These are phyloP conservation scores for Diplazon laetatorius DNA, from an alignment of 2,888 invertebrate species.

Conservation along the genomic window DNA sequence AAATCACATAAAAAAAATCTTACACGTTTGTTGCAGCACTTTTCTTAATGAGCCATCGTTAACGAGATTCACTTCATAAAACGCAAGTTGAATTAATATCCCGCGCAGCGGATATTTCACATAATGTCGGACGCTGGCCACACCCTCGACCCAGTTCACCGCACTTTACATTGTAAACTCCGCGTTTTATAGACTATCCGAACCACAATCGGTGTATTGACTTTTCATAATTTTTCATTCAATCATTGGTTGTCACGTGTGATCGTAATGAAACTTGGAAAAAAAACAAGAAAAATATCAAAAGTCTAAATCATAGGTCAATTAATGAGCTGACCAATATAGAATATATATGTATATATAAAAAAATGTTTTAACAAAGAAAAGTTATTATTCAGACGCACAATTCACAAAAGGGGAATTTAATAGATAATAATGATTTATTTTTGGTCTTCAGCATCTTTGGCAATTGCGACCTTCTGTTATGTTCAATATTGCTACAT, in stretches of 20 bases:
- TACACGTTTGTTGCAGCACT: background rate
- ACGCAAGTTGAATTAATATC: slow-evolving; percentile 23
- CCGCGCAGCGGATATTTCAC: background rate
- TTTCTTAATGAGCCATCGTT: slow-evolving; percentile 37
- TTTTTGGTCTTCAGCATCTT: no score
- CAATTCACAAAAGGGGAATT: no score
- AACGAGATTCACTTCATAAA: slow-evolving; percentile 21
- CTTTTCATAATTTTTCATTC: background rate
- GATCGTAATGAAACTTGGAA: no score
- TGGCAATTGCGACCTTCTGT: no score
- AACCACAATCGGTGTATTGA: background rate
- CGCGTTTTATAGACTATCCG: background rate
- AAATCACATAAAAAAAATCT: slow-evolving; percentile 3
- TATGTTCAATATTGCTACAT: no score
- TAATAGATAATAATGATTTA: no score
- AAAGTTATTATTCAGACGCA: no score
- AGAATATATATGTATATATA: no score
- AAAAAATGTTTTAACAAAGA: no score
- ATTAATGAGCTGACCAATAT: no score
- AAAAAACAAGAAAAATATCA: no score
- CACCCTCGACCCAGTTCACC: slow-evolving; percentile 27
- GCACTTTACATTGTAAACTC: slow-evolving; percentile 8
- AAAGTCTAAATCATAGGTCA: no score
- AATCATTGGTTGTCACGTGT: background rate
- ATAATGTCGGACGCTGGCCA: background rate